A percentile compares a stretch with the other conserved stretches of the same genome.
phyloP scores from a whole-genome alignment of 2,113 vertebrate genomes.

The Tragelaphus imberbis region DNA sequence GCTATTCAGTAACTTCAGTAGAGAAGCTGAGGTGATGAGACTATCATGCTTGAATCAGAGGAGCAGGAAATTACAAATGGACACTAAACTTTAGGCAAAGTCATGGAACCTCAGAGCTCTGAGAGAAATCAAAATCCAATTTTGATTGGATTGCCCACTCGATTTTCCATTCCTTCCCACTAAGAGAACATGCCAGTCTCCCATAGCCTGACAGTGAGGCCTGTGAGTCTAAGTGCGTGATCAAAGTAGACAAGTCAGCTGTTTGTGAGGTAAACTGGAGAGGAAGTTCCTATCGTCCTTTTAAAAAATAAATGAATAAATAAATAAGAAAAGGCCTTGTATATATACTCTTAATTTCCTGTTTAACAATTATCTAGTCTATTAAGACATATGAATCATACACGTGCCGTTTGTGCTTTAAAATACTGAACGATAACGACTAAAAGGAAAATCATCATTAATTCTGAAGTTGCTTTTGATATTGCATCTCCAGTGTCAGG shows the following conservation, averaged over 20 bases:
- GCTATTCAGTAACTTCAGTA: not conserved
- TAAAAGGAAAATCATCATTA: not conserved
- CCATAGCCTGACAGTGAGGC: accelerated
- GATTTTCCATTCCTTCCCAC: not conserved
- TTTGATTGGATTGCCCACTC: not conserved
- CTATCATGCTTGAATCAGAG: not conserved
- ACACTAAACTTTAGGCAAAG: not conserved
- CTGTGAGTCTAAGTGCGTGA: not conserved
- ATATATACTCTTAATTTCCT: not conserved
- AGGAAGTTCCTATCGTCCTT: not conserved
- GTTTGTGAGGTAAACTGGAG: not conserved
- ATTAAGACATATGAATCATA: not conserved
- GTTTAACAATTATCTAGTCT: not conserved
- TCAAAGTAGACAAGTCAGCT: not conserved
- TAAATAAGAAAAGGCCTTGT: not conserved
- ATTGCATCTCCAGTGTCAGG: not conserved
- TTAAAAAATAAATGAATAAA: not conserved
- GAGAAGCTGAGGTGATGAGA: not conserved
- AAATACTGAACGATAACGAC: not conserved
- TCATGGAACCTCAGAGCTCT: not conserved
- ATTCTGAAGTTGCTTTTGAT: not conserved
- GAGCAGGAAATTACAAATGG: not conserved
- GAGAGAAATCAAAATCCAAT: not conserved
- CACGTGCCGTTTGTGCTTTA: not conserved
- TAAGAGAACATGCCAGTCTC: accelerated